Evolutionary conservation across 2,113 vertebrate genomes (phyloP), one percentile per base, ranked within the genome.

Genomic region (Phyllopteryx taeniolatus): DNA sequence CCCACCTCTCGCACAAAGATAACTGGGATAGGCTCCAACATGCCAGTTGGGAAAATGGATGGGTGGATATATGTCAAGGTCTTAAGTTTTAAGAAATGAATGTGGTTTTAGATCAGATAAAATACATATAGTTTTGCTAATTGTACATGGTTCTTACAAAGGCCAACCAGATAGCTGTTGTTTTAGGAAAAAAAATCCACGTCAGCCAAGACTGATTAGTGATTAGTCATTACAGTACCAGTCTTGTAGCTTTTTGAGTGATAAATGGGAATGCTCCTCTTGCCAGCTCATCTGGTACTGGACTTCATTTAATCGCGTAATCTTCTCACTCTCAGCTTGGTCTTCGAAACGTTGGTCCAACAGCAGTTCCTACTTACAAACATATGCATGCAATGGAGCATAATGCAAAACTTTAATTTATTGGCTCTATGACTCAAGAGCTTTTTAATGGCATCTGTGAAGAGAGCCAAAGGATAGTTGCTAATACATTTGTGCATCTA

Each of bases 281-380:
- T 97, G 95, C 97, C 95, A 96, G 66, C 86, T 91, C 84, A 96
- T 80, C 77, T 97, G 91, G 61, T 86, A 94, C 82, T 91, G 88
- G 76, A 94, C 90, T 67, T 92, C 84, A 20, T 84, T 88, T 67
- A 95, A 90, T 71, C 62, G 90, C 66, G 91, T 76, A 31, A 77
- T 89, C 42, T 82, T 96, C 83, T 84, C 82, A 57, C 82, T 93
- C 35, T 91, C 74, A 59, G 92, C 88, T 70, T 95, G 92, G 68
- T 94, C 92, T 46, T 79, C 89, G 79, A 97, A 94, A 78, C 83
- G 85, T 4, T 0, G 80, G 80, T 97, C 93, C 75, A 96, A 63
- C 76, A 94, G 89, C 79, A 92, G 92, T 72, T 96, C 94, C 97
- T 98, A 77, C 33, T 54, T 46, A 47, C 20, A 44, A 47, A 47